Percentiles rank a stretch among this genome's conserved stretches.
Evolutionary conservation across 2,113 vertebrate genomes (phyloP).

Genomic region (Clarias batrachus): DNA sequence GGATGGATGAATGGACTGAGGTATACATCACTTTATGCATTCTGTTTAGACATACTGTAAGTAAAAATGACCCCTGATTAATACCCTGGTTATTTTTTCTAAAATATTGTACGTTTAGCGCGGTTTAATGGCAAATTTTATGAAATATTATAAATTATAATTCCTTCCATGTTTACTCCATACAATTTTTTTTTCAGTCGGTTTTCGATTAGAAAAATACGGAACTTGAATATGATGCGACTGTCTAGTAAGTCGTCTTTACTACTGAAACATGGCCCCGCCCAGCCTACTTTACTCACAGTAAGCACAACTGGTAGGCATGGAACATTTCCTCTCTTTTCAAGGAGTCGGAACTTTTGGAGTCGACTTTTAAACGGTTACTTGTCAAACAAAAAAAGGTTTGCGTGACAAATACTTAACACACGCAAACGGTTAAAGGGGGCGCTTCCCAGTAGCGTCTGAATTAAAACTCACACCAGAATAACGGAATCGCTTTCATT

Average conservation of each 20-base stretch:
- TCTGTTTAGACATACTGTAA: background rate
- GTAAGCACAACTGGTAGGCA: background rate
- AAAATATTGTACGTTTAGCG: background rate
- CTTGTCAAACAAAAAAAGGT: background rate
- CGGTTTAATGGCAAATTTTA: background rate
- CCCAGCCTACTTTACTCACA: background rate
- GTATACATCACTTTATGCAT: background rate
- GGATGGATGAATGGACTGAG: too few relatives aligned
- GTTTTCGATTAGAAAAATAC: background rate
- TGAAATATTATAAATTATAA: background rate
- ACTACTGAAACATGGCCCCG: background rate
- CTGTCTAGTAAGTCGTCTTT: background rate
- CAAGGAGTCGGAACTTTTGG: background rate
- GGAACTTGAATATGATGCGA: background rate
- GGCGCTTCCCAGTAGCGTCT: too few relatives aligned
- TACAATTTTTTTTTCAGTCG: background rate
- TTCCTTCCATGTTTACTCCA: background rate
- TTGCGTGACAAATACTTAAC: background rate
- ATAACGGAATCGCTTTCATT: background rate
- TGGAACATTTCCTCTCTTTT: background rate
- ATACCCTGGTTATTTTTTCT: background rate
- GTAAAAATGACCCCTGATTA: background rate
- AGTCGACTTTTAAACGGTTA: background rate
- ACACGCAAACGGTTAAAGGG: background rate
- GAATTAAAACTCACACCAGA: background rate